These are phyloP conservation scores for Echinops telfairi DNA, from an alignment of 2,113 vertebrate species.

Conservation along the genomic window DNA sequence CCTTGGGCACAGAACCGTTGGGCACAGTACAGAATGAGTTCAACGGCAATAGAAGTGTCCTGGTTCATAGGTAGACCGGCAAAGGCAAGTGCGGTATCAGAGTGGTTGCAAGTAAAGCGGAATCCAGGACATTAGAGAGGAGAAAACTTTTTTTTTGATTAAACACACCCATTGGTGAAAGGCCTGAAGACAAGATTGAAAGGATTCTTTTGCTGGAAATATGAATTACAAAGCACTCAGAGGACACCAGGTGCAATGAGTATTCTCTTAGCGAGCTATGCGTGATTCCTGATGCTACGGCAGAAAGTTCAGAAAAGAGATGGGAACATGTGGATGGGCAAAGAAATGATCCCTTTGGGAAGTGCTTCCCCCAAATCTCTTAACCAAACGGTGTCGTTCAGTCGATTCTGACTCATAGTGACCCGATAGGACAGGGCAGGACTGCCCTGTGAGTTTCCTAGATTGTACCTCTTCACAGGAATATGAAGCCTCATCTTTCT, in stretches of 20 bases:
- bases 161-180: neutral
- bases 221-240: conserved; percentile 4
- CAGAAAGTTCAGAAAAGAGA: neutral
- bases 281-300: neutral
- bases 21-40: neutral
- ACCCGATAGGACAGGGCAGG: too few relatives aligned
- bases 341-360: too few relatives aligned
- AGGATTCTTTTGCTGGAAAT: conserved; percentile 23
- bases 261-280: too few relatives aligned
- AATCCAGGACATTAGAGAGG: neutral
- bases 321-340: neutral
- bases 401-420: too few relatives aligned
- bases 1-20: neutral
- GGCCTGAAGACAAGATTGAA: neutral
- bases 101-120: neutral
- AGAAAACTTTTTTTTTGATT: neutral
- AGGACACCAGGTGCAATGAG: neutral
- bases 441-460: too few relatives aligned
- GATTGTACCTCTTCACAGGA: too few relatives aligned
- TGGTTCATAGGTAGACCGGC: neutral
- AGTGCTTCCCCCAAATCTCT: too few relatives aligned
- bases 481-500: too few relatives aligned
- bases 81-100: neutral
- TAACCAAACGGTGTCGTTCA: too few relatives aligned
- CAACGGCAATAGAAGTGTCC: neutral